phyloP scores from a whole-genome alignment of 2,113 vertebrate species.

The Marmota flaviventris region DNA sequence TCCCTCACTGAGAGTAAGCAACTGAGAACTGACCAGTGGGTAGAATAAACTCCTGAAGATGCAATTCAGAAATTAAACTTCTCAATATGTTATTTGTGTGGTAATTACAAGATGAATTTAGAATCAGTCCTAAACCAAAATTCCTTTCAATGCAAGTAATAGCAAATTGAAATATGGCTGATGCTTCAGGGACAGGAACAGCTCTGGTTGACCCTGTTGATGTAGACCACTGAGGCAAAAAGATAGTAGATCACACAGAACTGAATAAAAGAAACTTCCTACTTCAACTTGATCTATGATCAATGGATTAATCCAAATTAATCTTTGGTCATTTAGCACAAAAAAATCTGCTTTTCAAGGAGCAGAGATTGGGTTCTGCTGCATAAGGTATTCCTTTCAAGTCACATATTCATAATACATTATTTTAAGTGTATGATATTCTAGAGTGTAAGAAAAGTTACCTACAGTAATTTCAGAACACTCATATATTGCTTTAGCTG shows the following conservation, averaged over 20 bases:
- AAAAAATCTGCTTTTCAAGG: background rate
- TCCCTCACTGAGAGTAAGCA: background rate
- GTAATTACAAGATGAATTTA: background rate
- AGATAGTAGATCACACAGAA: background rate
- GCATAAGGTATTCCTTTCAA: conserved; percentile 1
- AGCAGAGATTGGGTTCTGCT: background rate
- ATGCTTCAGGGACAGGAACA: background rate
- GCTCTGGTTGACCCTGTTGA: background rate
- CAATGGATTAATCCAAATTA: background rate
- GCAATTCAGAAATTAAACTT: background rate
- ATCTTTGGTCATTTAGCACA: background rate
- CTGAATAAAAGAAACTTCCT: background rate
- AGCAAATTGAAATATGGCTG: background rate
- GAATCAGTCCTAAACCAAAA: background rate
- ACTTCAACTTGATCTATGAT: too few species aligned
- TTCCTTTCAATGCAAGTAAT: background rate
- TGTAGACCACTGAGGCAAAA: background rate
- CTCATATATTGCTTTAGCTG: conserved; percentile 50
- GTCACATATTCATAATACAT: conserved; percentile 59
- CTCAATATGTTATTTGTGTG: background rate
- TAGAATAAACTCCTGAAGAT: background rate
- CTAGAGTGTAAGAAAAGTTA: conserved; percentile 60
- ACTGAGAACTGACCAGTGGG: background rate
- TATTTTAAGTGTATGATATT: conserved; percentile 63
- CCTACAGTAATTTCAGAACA: conserved; percentile 14